Conservation (phyloP, 2,888 invertebrate genomes). For the Lasioglossum figueresi region DNA sequence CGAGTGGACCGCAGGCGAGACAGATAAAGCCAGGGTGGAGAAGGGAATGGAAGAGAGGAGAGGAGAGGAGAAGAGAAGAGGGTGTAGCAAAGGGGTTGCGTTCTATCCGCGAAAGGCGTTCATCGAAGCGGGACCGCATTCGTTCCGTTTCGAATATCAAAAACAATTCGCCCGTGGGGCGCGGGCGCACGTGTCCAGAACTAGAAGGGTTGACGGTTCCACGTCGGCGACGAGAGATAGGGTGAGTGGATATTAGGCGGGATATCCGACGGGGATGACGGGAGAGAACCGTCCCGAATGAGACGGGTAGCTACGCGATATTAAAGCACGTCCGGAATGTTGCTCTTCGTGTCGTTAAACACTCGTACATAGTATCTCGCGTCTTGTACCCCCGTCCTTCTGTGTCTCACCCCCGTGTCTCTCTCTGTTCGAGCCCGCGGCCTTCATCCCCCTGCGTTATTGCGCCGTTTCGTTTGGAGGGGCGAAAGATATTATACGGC, state of each 20-base stretch:
- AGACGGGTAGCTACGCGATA: conserved; percentile 73
- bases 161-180: conserved; percentile 72
- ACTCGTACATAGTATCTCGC: conserved; percentile 51
- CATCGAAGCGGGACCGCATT: conserved; percentile 66
- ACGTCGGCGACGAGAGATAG: conserved; percentile 36
- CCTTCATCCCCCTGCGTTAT: conserved; percentile 50
- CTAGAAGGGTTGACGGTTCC: conserved; percentile 69
- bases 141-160: conserved; percentile 79
- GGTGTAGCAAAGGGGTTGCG: conserved; percentile 29
- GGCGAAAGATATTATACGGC: conserved; percentile 47
- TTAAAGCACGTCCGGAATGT: conserved; percentile 76
- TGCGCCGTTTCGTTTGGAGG: conserved; percentile 45
- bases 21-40: neutral
- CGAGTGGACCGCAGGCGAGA: conserved; percentile 24
- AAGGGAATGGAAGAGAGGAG: neutral
- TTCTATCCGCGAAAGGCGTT: conserved; percentile 51
- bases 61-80: neutral
- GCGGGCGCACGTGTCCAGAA: conserved; percentile 58
- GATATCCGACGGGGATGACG: conserved; percentile 41
- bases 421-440: neutral
- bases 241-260: conserved; percentile 59
- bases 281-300: conserved; percentile 59
- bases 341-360: conserved; percentile 71
- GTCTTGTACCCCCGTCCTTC: conserved; percentile 12
- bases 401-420: conserved; percentile 15